phyloP scores from a whole-genome alignment of 2,113 vertebrate genomes.

The Pelobates fuscus region DNA sequence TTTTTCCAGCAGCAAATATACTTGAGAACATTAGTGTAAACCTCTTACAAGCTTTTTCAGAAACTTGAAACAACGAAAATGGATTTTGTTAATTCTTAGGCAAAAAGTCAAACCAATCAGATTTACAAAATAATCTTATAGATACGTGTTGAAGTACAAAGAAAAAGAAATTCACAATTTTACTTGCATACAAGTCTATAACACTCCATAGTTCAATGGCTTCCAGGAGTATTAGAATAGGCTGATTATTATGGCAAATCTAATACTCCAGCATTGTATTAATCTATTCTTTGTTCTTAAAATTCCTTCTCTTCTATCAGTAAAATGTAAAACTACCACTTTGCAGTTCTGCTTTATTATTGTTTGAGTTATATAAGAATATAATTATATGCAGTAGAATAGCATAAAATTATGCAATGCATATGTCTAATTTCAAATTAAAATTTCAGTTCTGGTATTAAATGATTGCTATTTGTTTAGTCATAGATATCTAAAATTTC shows the following conservation, averaged over 20 bases:
- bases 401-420: no score
- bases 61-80: conserved; percentile 31
- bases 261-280: not conserved
- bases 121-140: conserved; percentile 27
- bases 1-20: not conserved
- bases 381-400: not conserved
- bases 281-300: not conserved
- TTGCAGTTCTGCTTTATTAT: not conserved
- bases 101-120: conserved; percentile 19
- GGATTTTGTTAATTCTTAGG: conserved; percentile 23
- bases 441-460: no score
- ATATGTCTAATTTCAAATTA: no score
- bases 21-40: conserved; percentile 21
- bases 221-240: conserved; percentile 12
- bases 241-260: conserved; percentile 2
- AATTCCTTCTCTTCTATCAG: not conserved
- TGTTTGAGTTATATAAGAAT: not conserved
- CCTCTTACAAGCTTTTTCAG: conserved; percentile 19
- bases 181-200: conserved; percentile 5
- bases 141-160: conserved; percentile 30
- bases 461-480: no score
- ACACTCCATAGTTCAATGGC: conserved; percentile 3
- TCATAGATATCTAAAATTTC: no score
- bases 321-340: not conserved
- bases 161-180: conserved; percentile 17